Base-by-base conservation (phyloP, 2,797 vertebrate species). In the Moxostoma hubbsi region DNA sequence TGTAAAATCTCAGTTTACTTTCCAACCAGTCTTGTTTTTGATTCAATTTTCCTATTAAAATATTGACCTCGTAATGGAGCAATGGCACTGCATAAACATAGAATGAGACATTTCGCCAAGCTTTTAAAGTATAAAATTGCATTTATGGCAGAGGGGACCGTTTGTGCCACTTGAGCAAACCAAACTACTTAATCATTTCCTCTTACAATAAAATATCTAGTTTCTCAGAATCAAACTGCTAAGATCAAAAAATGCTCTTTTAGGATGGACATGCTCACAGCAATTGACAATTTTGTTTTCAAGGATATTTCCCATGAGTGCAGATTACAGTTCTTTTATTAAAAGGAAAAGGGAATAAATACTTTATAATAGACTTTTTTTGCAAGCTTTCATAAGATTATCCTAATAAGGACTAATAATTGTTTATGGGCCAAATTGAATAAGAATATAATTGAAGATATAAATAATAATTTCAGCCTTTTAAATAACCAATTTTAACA, bases 1-100 rank as follows among this genome's bases (percentile, higher is more conserved):
- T 76, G 50, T 73, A 75, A 81, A 79, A 66, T 13, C 51, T 75
- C 71, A 78, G 81, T 57, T 79, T 53, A 68, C 75, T 74, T 80
- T 74, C 71, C 66, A 78, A 63, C 70, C 66, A 46, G 24, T 49
- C 71, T 83, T 81, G 80, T 71, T 70, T 84, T 81, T 62, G 67
- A 79, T 83, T 66, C 47, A 69, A 79, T 81, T 83, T 82, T 82
- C 75, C 66, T 51, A 47, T 36, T 46, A 81, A 70, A 80, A 50
- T 24, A 58, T 9, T 9, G 64, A 46, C 11, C 64, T 45, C 45
- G 63, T 69, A 64, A 65, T 64, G 73, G 13, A 46, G 15, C 10
- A 24, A n/a, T 70, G 80, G 57, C 18, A 61, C 51, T 8, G 43
- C 4, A n/a, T 11, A 2, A 7, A 5, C 57, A 13, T 2, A 47